Conservation (phyloP, 2,888 invertebrate genomes). For the Folsomia manolachei region DNA sequence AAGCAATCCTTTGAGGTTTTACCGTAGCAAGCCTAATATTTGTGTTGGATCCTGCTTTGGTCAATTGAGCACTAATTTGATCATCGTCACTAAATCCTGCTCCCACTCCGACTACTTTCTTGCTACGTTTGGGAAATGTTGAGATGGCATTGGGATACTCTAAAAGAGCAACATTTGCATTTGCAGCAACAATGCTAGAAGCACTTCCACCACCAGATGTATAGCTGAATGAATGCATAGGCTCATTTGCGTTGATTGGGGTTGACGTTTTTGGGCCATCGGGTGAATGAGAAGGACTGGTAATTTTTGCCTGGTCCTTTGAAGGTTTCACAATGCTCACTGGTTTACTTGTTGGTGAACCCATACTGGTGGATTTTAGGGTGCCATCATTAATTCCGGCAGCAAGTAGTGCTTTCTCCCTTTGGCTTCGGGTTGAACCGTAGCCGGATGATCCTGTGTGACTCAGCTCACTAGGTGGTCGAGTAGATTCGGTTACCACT, state of each 20-base stretch:
- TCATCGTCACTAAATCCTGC: not conserved
- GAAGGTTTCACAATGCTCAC: constrained; percentile 49
- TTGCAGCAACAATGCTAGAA: constrained; percentile 1
- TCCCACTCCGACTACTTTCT: not conserved
- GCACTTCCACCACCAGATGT: constrained; percentile 27
- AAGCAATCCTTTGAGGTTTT: constrained; percentile 48
- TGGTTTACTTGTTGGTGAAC: constrained; percentile 38
- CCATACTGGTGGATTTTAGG: not conserved
- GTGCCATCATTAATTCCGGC: not conserved
- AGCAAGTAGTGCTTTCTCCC: constrained; percentile 36
- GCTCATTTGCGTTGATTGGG: constrained; percentile 44
- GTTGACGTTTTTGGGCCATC: constrained; percentile 48
- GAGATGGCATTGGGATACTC: not conserved
- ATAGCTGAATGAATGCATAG: constrained; percentile 36
- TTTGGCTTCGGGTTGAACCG: constrained; percentile 57
- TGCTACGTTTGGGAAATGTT: not conserved
- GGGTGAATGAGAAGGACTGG: constrained; percentile 3
- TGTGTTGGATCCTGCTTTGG: constrained; percentile 9
- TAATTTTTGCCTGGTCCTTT: constrained; percentile 34
- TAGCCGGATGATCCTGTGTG: constrained; percentile 58
- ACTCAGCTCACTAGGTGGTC: constrained; percentile 55
- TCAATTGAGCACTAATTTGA: not conserved
- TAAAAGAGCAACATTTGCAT: not conserved
- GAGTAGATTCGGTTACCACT: constrained; percentile 49
- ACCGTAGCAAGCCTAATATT: constrained; percentile 48